phyloP scores from a whole-genome alignment of 2,888 invertebrate species.

The Ornithoptera priamus region DNA sequence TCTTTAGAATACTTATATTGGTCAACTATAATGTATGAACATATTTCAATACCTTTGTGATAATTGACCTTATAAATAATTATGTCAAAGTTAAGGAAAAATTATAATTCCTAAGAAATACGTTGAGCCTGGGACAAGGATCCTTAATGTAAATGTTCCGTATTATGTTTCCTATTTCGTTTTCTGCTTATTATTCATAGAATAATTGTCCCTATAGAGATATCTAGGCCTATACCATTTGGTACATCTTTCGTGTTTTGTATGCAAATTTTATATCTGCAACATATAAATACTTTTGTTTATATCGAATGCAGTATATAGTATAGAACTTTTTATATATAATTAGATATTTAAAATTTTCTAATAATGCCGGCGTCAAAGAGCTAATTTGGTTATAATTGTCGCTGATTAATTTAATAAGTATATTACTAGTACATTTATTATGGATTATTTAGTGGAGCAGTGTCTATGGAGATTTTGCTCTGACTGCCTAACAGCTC shows the following conservation, averaged over 20 bases:
- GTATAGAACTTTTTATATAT: neutral
- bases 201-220: slow-evolving; percentile 19
- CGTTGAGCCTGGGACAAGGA: slow-evolving; percentile 1
- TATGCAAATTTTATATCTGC: slow-evolving; percentile 3
- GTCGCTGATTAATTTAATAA: too few species aligned
- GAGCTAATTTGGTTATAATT: too few species aligned
- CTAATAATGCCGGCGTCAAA: too few species aligned
- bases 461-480: too few species aligned
- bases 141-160: slow-evolving; percentile 9
- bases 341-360: too few species aligned
- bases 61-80: too few species aligned
- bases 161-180: slow-evolving; percentile 23
- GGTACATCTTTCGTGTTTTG: slow-evolving; percentile 11
- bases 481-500: too few species aligned
- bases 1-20: too few species aligned
- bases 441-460: too few species aligned
- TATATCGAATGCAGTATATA: neutral
- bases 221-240: slow-evolving; percentile 1
- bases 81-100: neutral
- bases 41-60: too few species aligned
- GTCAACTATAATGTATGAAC: too few species aligned
- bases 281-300: neutral
- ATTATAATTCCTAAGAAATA: slow-evolving; percentile 5
- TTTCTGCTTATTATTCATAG: slow-evolving; percentile 28
- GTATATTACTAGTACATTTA: too few species aligned